Evolutionary conservation across 1,140 invertebrate genomes (phyloP), one percentile per base, ranked within the genome.

Genomic region (Nylanderia fulva): DNA sequence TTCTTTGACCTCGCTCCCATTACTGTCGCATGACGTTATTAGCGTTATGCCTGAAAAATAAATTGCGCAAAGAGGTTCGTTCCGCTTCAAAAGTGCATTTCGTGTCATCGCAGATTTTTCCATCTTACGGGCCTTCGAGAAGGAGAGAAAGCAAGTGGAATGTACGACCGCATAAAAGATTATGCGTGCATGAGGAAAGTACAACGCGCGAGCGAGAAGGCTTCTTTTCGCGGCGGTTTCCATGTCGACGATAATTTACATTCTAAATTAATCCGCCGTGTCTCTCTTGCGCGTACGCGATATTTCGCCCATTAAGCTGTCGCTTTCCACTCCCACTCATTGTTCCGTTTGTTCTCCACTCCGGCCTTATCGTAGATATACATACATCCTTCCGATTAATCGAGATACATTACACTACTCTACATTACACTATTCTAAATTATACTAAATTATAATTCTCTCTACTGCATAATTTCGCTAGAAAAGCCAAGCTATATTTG

Each of bases 1-100:
- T 56, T 80, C 76, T 80, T 80, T 69, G 48, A 56, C 33, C 36
- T 33, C 66, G 36, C 76, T 56, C 48, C 56, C 33, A 80, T 69
- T 69, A 69, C 33, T 69, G 58, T 69, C 29, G 48, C 42, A 69
- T 39, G 33, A 69, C 48, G 33, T 80, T 80, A 69, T 80, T 56
- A 80, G 48, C 21, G 42, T 64, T 66, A 66, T 11, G 42, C 29
- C 48, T 80, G 64, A 69, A 80, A 80, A 69, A 80, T 56, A 80
- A 80, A 80, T 80, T 69, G 76, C 63, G 48, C 48, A 69, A 80
- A 56, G 63, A 56, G 36, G 15, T 52, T 56, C 45, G 42, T 77
- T 48, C n/a, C 36, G 9, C 76, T 68, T 68, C 6, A 18, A 69
- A 69, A 80, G 15, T 56, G 33, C 48, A 56, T 69, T 69, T 80